These are phyloP conservation scores for Chroicocephalus ridibundus DNA, from an alignment of 2,113 vertebrate species.

Conservation along the genomic window DNA sequence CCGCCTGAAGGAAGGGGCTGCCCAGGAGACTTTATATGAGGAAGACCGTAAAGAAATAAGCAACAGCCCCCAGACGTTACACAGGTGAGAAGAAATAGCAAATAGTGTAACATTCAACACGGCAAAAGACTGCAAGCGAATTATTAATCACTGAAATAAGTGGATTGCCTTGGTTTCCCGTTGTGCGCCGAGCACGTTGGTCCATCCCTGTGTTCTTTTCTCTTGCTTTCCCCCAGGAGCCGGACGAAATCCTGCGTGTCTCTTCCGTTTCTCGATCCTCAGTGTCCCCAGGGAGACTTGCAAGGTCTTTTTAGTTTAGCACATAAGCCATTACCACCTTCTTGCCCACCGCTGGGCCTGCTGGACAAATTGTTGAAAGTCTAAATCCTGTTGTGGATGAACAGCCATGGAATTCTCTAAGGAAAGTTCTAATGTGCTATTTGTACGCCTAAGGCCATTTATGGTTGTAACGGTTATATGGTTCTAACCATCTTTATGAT, in stretches of 20 bases:
- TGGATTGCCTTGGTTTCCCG: not conserved
- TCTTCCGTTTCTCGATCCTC: not conserved
- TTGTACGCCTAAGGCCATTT: not conserved
- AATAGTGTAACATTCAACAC: not conserved
- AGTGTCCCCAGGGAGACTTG: not conserved
- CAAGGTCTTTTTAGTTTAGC: not conserved
- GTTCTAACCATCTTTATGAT: not conserved
- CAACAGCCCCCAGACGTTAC: not conserved
- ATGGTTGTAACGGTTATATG: not conserved
- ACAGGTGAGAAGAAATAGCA: not conserved
- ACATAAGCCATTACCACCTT: not conserved
- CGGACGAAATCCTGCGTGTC: not conserved
- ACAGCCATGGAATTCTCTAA: not conserved
- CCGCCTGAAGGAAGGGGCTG: not conserved
- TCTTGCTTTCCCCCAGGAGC: not conserved
- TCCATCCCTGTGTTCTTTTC: not conserved
- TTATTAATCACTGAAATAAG: not conserved
- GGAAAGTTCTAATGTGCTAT: not conserved
- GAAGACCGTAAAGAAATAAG: not conserved
- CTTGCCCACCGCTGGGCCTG: not conserved
- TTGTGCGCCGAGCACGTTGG: fast-evolving
- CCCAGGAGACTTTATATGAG: not conserved
- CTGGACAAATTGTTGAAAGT: not conserved
- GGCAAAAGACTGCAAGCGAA: not conserved
- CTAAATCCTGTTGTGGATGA: not conserved